Evolutionary conservation across 2,888 invertebrate genomes (phyloP), one percentile per base, ranked within the genome.

Genomic region (Lasioglossum leucozonium): DNA sequence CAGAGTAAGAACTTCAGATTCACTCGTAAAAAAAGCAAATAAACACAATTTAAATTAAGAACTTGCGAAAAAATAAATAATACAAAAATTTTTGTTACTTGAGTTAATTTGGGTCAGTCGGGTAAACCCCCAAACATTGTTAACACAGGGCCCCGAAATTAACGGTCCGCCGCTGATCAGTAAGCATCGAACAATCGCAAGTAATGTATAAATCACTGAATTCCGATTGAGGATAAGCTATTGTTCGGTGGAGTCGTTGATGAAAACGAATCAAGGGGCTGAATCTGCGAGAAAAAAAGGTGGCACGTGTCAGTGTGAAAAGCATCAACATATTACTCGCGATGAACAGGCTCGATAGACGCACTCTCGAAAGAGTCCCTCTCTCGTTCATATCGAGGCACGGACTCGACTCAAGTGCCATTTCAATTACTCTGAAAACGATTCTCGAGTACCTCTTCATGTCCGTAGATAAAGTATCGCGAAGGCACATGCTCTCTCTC

Each of bases 351-450:
- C 76, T 47, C 75, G 86, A 83, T 79, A 81, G 77, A 78, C 34
- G 42, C 72, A 73, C 71, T 10, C 74, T 78, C 72, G 58, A 86
- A 80, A 82, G 75, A 81, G 78, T 74, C 84, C 83, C 51, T 51
- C 51, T n/a, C 86, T 75, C 82, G 79, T 77, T 87, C 84, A 86
- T 88, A 85, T 85, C 74, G 87, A 76, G 79, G 71, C 65, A 82
- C 55, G 80, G 83, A 83, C 88, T 84, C 78, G 81, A 44, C 85
- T 88, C 88, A 88, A 88, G 91, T 87, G 85, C 89, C 91, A 87
- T 91, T 90, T 90, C 87, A 91, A 93, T 93, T 93, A 93, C 92
- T 91, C 90, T 91, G 90, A 91, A 93, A 93, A 91, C 90, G 90
- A 87, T 83, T 89, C 83, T 93, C 92, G 90, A 94, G 93, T 92